These are phyloP conservation scores for Tetramorium simillimum DNA, from an alignment of 1,140 invertebrate genomes.

Conservation along the genomic window DNA sequence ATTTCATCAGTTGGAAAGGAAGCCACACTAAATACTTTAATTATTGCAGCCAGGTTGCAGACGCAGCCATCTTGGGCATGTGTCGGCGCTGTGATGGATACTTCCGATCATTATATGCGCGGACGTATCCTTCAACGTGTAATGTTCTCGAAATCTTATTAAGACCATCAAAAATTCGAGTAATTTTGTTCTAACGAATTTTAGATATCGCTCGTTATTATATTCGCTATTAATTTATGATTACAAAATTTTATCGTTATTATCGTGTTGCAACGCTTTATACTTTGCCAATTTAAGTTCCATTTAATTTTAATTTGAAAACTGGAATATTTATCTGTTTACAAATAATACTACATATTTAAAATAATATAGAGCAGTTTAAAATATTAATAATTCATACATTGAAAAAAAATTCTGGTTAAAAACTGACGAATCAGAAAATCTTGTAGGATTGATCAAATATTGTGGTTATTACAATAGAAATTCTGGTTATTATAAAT, in stretches of 20 bases:
- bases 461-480: no score
- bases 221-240: slow-evolving; percentile 1
- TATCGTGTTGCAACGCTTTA: background rate
- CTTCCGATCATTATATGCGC: slow-evolving; percentile 57
- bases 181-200: background rate
- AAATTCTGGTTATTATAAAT: no score
- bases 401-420: no score
- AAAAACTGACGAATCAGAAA: no score
- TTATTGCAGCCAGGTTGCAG: slow-evolving; percentile 71
- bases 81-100: slow-evolving; percentile 63
- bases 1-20: slow-evolving; percentile 57
- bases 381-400: no score
- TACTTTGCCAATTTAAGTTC: background rate
- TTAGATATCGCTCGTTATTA: background rate
- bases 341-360: background rate
- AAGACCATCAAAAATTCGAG: background rate
- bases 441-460: no score
- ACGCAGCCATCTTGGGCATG: slow-evolving; percentile 68
- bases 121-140: slow-evolving; percentile 21
- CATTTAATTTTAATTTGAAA: no score
- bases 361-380: background rate
- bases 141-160: slow-evolving; percentile 21
- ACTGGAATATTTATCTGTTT: background rate
- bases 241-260: background rate
- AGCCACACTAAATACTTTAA: slow-evolving; percentile 65